Base-by-base conservation (phyloP, 2,113 vertebrate species). In the Tragelaphus buxtoni region DNA sequence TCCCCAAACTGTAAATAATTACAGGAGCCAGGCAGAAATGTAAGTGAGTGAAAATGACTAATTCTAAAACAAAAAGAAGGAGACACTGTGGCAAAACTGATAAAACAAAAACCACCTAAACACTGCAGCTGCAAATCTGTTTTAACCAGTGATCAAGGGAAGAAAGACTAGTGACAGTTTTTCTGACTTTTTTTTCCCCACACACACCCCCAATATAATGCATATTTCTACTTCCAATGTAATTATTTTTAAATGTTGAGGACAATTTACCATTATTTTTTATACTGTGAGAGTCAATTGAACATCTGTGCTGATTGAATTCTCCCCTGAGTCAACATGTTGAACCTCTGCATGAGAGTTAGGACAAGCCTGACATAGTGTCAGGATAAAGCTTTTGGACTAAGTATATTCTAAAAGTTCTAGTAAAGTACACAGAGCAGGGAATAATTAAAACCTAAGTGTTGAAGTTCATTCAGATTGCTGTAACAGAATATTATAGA, bases 1-100 rank as follows among this genome's bases (percentile, higher is more conserved):
- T 79, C 9, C 22, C 35, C 9, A 88, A 93, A 81, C 45, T 76
- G 63, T 94, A 87, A 93, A 83, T 92, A 97, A 90, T 88, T 96
- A 45, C 32, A 82, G 24, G 17, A 88, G 8, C 60, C 4, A 94
- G 32, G 42, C 53, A 85, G 45, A 94, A 84, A 80, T 72, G 69
- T n/a, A 76, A 87, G 39, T 65, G 53, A 94, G 32, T 83, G 4
- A 84, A 79, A 87, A 6, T 83, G 53, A 84, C 28, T 80, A 77
- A 74, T 16, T 65, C 8, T 89, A 82, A 77, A 77, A 83, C 32
- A 63, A 60, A 65, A 86, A 81, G 39, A 88, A 65, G 42, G 28
- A 28, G 81, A 53, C 22, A 45, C n/a, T 81, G 17, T 80, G 45
- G 14, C 1, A 10, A 61, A 81, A 28, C 39, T 88, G 61, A 61